phyloP scores from a whole-genome alignment of 2,797 vertebrate species.

The Sphenodon punctatus region DNA sequence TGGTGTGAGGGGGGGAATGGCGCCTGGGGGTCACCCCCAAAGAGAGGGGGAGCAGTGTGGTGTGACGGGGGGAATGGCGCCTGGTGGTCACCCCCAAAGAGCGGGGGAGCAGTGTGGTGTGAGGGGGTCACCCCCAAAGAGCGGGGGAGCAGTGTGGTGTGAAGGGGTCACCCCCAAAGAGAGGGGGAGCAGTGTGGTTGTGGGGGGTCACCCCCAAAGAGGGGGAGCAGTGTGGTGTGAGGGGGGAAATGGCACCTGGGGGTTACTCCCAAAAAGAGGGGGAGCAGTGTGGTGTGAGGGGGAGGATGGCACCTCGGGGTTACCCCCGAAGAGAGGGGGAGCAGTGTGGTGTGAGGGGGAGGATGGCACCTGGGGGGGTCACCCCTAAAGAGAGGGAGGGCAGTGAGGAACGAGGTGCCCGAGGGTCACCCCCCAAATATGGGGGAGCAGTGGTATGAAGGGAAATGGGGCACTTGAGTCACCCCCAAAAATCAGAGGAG shows the following conservation, averaged over 20 bases:
- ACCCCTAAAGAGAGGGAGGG: neutral
- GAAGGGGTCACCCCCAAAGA: neutral
- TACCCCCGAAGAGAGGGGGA: no score
- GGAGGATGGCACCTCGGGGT: no score
- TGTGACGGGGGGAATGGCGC: neutral
- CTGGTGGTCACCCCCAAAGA: no score
- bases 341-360: neutral
- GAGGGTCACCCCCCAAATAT: no score
- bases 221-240: no score
- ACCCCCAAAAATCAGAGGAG: neutral
- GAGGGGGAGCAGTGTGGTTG: neutral
- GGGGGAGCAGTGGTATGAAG: no score
- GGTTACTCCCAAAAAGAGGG: neutral
- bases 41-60: neutral
- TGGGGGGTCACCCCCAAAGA: neutral
- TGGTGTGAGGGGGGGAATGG: no score
- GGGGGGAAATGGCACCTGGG: neutral
- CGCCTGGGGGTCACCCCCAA: no score
- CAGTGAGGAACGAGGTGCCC: neutral
- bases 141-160: neutral
- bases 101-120: no score
- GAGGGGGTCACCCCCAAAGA: neutral
- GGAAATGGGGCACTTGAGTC: neutral
- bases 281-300: no score
- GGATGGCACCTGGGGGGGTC: neutral